These are phyloP conservation scores for Choristoneura rosaceana DNA, from an alignment of 2,888 invertebrate genomes.

Conservation along the genomic window DNA sequence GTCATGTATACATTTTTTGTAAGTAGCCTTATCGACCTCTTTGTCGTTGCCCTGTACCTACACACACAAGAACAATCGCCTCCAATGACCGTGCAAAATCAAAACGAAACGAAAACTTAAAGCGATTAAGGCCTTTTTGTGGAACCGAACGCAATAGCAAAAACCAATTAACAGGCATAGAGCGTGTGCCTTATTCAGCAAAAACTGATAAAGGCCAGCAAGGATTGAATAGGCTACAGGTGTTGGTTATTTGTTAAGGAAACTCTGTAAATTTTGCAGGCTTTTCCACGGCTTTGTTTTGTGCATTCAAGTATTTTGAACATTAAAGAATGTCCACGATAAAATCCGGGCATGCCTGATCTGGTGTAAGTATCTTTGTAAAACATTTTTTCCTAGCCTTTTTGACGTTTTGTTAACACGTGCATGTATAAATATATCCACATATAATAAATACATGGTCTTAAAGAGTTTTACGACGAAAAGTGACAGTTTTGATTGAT, in stretches of 20 bases:
- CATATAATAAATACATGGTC: no score
- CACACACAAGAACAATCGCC: background rate
- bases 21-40: no score
- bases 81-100: constrained; percentile 9
- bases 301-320: background rate
- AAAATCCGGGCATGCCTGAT: no score
- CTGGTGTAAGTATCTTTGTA: no score
- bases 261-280: background rate
- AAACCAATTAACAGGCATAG: constrained; percentile 57
- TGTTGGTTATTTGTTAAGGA: constrained; percentile 4
- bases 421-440: no score
- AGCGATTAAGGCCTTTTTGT: constrained; percentile 28
- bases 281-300: background rate
- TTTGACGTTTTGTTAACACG: no score
- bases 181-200: constrained; percentile 55
- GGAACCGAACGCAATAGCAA: constrained; percentile 46
- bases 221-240: constrained; percentile 10
- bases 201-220: constrained; percentile 50
- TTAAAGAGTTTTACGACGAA: no score
- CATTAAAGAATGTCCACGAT: no score
- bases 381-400: no score
- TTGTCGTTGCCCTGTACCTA: no score
- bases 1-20: no score
- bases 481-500: no score
- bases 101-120: constrained; percentile 19